Base-by-base conservation (phyloP, 2,888 invertebrate species). In the Caenorhabditis sp. region DNA sequence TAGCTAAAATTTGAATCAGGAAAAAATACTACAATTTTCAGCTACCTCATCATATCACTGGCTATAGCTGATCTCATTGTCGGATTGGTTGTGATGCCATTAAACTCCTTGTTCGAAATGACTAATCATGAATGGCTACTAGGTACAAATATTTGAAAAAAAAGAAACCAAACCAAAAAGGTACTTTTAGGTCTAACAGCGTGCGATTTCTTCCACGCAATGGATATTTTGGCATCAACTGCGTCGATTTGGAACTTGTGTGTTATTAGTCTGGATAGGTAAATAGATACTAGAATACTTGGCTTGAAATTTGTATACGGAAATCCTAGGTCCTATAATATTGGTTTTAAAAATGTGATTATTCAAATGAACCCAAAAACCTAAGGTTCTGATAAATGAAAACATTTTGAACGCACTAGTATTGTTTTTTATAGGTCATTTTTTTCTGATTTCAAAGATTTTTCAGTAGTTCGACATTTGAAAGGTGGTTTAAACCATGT, bases 121-220 rank as follows among this genome's bases (percentile, higher is more conserved):
- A 84, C 84, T 26, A 73, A 82, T 36, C 86, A 85, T 68, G 76
- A 73, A 5, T 87, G 87, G 87, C 53, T 85, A 17, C 68, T 87
- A n/a, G n/a, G n/a, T n/a, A n/a, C n/a, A n/a, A n/a, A n/a, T n/a
- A n/a, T n/a, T n/a, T n/a, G n/a, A n/a, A n/a, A n/a, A n/a, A n/a
- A n/a, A n/a, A n/a, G n/a, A n/a, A n/a, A n/a, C n/a, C n/a, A n/a
- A n/a, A n/a, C n/a, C n/a, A n/a, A n/a, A n/a, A n/a, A n/a, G n/a
- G n/a, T n/a, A n/a, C n/a, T n/a, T n/a, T n/a, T n/a, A 27, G 96
- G 97, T 4, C 92, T 93, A 1, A 93, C 94, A 85, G 95, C 95
- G 94, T 99, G 97, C 89, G 97, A 99, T 88, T 92, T 96, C 25
- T 99, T 97, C 96, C 92, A 96, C 64, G 96, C 96, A 0, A 89